Base-by-base conservation (phyloP, 2,797 vertebrate species). In the Sebastes itinus region DNA sequence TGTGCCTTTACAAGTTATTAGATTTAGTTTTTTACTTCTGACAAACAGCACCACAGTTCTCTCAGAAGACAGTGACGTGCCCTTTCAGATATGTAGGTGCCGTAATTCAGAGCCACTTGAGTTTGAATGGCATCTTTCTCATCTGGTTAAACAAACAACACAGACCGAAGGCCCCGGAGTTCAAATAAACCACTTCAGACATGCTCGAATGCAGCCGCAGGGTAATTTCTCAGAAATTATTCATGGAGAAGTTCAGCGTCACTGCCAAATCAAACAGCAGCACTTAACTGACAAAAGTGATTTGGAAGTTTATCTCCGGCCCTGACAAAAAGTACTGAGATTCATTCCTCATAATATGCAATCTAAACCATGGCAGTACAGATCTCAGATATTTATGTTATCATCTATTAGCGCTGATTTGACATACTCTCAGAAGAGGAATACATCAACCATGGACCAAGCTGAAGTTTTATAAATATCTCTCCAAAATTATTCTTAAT, bases 201-300 rank as follows among this genome's bases (percentile, higher is more conserved):
- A 69, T 42, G 58, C 61, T 69, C 65, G 32, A 80, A 23, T 22
- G 59, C 61, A 72, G 80, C 82, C 52, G 22, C 12, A 61, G 46
- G 80, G 54, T 46, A 55, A 72, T 80, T 84, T 81, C 64, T 70
- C 58, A 66, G 72, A 67, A 70, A 87, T 89, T 86, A 91, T 87
- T 88, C 77, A 85, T 72, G 52, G 14, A 1, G 62, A 72, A 32
- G 4, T 71, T 73, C 42, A 68, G 56, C n/a, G 10, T 75, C 5
- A 13, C 59, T 78, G 71, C 56, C 64, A 70, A 68, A 76, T 7
- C 63, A 76, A 84, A 75, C 75, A 71, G 56, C 65, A 66, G 56
- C 58, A 56, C 60, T 64, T 52, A 27, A 61, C 27, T 67, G 27
- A 76, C 65, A 20, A 20, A 75, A 73, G 66, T 18, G 12, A 72